Percentiles rank a stretch among this genome's conserved stretches.
phyloP scores from a whole-genome alignment of 2,113 vertebrate genomes.

The Circaetus cinerascens region DNA sequence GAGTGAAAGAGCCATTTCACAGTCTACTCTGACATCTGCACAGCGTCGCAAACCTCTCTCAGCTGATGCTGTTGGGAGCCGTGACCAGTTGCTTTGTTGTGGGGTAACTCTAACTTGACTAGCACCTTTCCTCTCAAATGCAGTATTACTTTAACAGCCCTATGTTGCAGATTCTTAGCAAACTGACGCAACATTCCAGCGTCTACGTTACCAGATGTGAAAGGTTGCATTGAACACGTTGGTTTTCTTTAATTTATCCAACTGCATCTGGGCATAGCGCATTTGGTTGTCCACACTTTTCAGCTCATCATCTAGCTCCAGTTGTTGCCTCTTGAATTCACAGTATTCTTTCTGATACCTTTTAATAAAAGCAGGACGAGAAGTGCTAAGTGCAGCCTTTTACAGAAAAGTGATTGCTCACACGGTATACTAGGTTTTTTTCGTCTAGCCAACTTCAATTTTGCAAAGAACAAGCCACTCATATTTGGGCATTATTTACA shows the following conservation, averaged over 20 bases:
- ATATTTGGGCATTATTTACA: background rate
- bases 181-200: fast-evolving
- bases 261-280: slow-evolving; percentile 93
- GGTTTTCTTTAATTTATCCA: slow-evolving; percentile 96
- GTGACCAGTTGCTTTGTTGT: background rate
- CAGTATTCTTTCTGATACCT: slow-evolving; percentile 98
- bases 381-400: background rate
- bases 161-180: background rate
- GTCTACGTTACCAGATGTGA: slow-evolving; percentile 87
- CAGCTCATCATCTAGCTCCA: slow-evolving; percentile 96
- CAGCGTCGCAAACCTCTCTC: fast-evolving
- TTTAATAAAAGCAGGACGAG: background rate
- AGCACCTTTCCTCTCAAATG: too few relatives aligned
- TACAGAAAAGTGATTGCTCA: fast-evolving
- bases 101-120: background rate
- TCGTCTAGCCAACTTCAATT: background rate
- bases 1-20: background rate
- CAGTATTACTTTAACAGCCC: fast-evolving
- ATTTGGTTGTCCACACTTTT: slow-evolving; percentile 98
- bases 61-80: background rate
- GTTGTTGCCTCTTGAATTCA: slow-evolving; percentile 95
- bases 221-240: slow-evolving; percentile 98
- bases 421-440: fast-evolving
- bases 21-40: too few relatives aligned
- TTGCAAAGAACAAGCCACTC: background rate